These are phyloP conservation scores for Dryobota labecula DNA, from an alignment of 2,888 invertebrate species.

Conservation along the genomic window DNA sequence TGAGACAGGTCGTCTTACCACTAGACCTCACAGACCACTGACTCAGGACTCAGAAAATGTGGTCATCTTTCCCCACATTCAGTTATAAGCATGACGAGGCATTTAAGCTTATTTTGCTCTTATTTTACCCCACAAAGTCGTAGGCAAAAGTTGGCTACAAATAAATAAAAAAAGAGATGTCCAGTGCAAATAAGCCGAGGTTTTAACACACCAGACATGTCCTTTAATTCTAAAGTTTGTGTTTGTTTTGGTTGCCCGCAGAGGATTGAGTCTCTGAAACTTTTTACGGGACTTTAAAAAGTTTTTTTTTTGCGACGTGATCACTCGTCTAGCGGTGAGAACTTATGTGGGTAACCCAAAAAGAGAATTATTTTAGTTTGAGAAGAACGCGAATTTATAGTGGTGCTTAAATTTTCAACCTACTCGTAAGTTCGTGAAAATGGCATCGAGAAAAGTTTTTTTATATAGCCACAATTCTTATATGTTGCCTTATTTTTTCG, in stretches of 20 bases:
- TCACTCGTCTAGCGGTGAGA: conserved; percentile 53
- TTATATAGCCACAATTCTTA: neutral
- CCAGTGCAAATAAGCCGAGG: conserved; percentile 59
- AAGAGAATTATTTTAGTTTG: conserved; percentile 58
- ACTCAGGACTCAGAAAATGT: neutral
- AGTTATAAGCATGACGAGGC: conserved; percentile 6
- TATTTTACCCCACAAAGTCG: conserved; percentile 14
- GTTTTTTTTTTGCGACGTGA: conserved; percentile 58
- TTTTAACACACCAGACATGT: conserved; percentile 60
- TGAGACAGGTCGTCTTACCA: too few species aligned
- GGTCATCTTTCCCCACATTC: neutral
- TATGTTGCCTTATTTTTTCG: neutral
- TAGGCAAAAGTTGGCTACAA: conserved; percentile 37
- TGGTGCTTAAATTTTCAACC: conserved; percentile 5
- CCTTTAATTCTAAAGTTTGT: conserved; percentile 65
- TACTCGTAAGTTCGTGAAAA: conserved; percentile 22
- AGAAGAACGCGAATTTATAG: conserved; percentile 38
- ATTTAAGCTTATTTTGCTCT: conserved; percentile 24
- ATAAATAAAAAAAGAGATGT: conserved; percentile 51
- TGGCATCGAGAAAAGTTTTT: conserved; percentile 16
- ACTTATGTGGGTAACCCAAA: conserved; percentile 58
- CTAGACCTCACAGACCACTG: too few species aligned
- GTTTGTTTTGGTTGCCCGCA: conserved; percentile 66
- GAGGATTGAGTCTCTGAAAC: conserved; percentile 67
- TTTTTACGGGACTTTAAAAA: conserved; percentile 68